A percentile compares a stretch with the other conserved stretches of the same genome.
Evolutionary conservation across 2,888 invertebrate genomes (phyloP).

Genomic region (Hypomecis atomaria): DNA sequence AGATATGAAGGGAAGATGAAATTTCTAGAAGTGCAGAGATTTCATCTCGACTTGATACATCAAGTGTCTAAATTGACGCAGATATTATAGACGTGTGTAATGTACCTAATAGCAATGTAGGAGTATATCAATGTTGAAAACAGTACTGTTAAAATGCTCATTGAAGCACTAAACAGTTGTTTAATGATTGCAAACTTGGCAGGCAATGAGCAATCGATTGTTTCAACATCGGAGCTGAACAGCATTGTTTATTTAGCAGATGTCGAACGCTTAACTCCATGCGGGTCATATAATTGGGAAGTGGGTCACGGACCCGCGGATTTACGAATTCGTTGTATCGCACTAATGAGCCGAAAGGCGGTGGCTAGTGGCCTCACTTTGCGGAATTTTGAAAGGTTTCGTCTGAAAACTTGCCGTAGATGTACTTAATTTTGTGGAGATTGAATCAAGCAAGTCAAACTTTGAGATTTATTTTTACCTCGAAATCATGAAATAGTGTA

Average conservation of each 20-base stretch:
- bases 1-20: conserved; percentile 2
- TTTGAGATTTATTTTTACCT: not conserved
- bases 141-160: conserved; percentile 25
- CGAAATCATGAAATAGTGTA: too few relatives aligned
- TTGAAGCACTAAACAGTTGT: conserved; percentile 49
- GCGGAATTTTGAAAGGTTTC: conserved; percentile 17
- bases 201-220: conserved; percentile 48
- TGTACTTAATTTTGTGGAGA: not conserved
- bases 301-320: conserved; percentile 52
- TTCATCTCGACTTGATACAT: not conserved
- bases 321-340: conserved; percentile 30
- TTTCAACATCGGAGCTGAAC: conserved; percentile 49
- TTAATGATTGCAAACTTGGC: conserved; percentile 60
- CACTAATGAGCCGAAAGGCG: conserved; percentile 23
- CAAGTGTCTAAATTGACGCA: too few relatives aligned
- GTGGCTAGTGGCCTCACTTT: conserved; percentile 16
- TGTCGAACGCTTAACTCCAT: conserved; percentile 51
- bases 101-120: too few relatives aligned
- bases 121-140: conserved; percentile 6
- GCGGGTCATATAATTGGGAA: conserved; percentile 56
- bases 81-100: too few relatives aligned
- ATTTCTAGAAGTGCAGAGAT: conserved; percentile 4
- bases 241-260: conserved; percentile 49
- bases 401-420: conserved; percentile 7
- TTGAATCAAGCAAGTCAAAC: not conserved